Conservation (phyloP, 2,113 vertebrate species). For the Tachysurus vachellii region DNA sequence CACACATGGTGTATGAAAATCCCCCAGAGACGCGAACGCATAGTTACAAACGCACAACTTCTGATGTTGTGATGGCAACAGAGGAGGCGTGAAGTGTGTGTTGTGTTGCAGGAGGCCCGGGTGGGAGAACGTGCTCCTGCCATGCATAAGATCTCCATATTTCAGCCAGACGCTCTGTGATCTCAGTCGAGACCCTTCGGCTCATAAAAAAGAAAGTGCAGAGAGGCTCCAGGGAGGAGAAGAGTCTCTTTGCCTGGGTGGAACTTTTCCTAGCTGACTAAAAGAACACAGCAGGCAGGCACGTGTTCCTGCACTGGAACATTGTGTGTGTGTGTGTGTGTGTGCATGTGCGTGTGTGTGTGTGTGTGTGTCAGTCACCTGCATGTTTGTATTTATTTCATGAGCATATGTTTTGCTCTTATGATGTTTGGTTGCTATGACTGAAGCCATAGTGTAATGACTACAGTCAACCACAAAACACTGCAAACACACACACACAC, state of each 20-base stretch:
- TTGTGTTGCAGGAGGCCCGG: not conserved
- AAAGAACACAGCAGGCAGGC: slow-evolving; percentile 31
- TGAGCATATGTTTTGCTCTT: slow-evolving; percentile 50
- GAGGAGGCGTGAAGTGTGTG: slow-evolving; percentile 5
- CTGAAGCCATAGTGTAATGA: slow-evolving; percentile 53
- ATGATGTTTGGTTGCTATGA: slow-evolving; percentile 57
- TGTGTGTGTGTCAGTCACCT: slow-evolving; percentile 32
- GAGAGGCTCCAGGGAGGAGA: not conserved
- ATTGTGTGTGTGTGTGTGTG: slow-evolving; percentile 18
- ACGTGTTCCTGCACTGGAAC: not conserved
- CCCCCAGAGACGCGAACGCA: not conserved
- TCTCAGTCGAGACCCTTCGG: slow-evolving; percentile 11
- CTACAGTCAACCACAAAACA: slow-evolving; percentile 49
- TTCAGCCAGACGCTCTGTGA: slow-evolving; percentile 23
- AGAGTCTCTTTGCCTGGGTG: not conserved
- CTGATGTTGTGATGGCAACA: slow-evolving; percentile 31
- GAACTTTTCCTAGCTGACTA: slow-evolving; percentile 30
- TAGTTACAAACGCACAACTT: slow-evolving; percentile 12
- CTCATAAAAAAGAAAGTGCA: slow-evolving; percentile 1
- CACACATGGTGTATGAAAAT: slow-evolving; percentile 14
- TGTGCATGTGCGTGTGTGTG: slow-evolving; percentile 10
- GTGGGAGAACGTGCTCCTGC: not conserved
- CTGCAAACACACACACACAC: slow-evolving; percentile 14
- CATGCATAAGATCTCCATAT: slow-evolving; percentile 47
- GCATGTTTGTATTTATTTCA: slow-evolving; percentile 51